Conservation (phyloP, 1,140 invertebrate species). For the Melitaea cinxia region DNA sequence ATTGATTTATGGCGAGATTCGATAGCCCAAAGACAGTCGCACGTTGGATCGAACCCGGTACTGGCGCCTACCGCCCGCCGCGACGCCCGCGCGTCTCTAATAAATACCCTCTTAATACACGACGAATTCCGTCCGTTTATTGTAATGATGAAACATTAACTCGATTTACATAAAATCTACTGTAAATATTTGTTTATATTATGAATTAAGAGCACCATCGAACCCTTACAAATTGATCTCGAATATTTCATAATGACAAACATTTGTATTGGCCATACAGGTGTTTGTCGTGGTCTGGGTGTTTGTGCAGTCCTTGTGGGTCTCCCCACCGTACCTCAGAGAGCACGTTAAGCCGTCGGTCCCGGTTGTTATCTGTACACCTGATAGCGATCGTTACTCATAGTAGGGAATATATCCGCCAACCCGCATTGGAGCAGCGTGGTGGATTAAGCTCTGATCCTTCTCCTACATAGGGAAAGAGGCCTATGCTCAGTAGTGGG, state of each 20-base stretch:
- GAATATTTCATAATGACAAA: neutral
- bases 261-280: no score
- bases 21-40: slow-evolving; percentile 16
- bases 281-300: no score
- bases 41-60: slow-evolving; percentile 21
- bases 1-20: slow-evolving; percentile 18
- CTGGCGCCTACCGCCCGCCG: slow-evolving; percentile 66
- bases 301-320: no score
- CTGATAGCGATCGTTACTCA: no score
- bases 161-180: slow-evolving; percentile 1
- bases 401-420: no score
- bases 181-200: slow-evolving; percentile 7
- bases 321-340: no score
- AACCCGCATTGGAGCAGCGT: no score
- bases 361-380: no score
- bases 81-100: slow-evolving; percentile 30
- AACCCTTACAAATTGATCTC: neutral
- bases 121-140: slow-evolving; percentile 3
- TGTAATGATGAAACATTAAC: slow-evolving; percentile 21
- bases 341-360: no score
- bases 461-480: no score
- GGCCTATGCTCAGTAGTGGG: no score
- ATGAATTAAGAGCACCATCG: neutral
- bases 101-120: slow-evolving; percentile 11
- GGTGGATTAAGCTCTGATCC: no score